phyloP scores from a whole-genome alignment of 2,797 vertebrate genomes.

The Toxotes lorentzi region DNA sequence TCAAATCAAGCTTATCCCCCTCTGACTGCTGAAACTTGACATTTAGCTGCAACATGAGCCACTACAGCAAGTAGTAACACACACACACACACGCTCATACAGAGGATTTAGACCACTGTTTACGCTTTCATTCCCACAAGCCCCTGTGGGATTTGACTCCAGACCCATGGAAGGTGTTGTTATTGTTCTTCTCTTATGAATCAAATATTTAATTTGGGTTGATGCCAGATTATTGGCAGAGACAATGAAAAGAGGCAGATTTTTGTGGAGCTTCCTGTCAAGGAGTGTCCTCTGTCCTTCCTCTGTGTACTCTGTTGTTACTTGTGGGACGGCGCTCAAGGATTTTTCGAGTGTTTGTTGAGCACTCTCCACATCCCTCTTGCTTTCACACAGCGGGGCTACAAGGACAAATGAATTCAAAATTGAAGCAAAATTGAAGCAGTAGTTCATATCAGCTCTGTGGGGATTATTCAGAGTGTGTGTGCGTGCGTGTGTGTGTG shows the following conservation, averaged over 20 bases:
- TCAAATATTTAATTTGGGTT: conserved; percentile 65
- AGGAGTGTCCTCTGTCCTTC: conserved; percentile 52
- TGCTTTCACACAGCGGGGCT: conserved; percentile 29
- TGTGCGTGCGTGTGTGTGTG: no score
- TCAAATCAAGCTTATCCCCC: conserved; percentile 64
- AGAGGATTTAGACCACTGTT: conserved; percentile 45
- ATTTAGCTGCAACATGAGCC: conserved; percentile 68
- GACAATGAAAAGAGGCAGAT: conserved; percentile 43
- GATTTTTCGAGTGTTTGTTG: conserved; percentile 56
- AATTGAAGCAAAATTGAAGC: conserved; percentile 42
- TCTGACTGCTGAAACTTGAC: conserved; percentile 69
- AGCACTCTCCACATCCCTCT: conserved; percentile 18
- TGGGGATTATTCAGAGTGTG: conserved; percentile 25
- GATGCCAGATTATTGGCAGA: conserved; percentile 38
- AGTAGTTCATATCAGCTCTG: conserved; percentile 37
- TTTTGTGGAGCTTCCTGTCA: conserved; percentile 30
- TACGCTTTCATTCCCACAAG: conserved; percentile 33
- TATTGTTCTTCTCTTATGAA: conserved; percentile 61
- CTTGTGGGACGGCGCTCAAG: conserved; percentile 53
- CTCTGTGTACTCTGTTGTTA: conserved; percentile 41
- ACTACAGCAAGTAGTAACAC: conserved; percentile 24
- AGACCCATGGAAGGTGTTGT: conserved; percentile 58
- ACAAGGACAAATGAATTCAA: conserved; percentile 67
- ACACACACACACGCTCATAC: conserved; percentile 20
- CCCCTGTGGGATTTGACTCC: conserved; percentile 43